These are phyloP conservation scores for Eleginops maclovinus DNA, from an alignment of 2,113 vertebrate genomes.

Conservation along the genomic window DNA sequence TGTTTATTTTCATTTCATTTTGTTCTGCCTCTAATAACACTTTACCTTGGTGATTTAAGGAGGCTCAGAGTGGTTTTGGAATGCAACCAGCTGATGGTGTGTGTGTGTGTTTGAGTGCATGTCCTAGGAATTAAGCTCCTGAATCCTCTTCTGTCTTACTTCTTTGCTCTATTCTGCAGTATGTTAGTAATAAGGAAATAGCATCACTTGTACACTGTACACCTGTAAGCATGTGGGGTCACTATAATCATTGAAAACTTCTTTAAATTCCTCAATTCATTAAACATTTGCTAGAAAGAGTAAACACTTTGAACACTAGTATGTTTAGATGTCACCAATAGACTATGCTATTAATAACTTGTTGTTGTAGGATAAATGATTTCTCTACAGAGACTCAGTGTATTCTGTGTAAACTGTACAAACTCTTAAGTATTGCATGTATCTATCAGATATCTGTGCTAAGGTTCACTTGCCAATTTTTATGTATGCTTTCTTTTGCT, in stretches of 20 bases:
- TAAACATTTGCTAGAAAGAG: not conserved
- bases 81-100: constrained; percentile 60
- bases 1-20: constrained; percentile 82
- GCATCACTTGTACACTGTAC: constrained; percentile 11
- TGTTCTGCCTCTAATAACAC: constrained; percentile 77
- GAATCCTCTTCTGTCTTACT: constrained; percentile 14
- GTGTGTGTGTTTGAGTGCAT: not conserved
- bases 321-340: not conserved
- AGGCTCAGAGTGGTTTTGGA: constrained; percentile 72
- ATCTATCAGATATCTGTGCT: no score
- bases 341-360: not conserved
- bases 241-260: not conserved
- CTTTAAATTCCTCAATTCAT: not conserved
- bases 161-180: constrained; percentile 2
- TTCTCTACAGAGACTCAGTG: not conserved
- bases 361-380: not conserved
- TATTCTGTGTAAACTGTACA: not conserved
- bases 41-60: constrained; percentile 79
- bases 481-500: no score
- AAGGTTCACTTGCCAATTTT: not conserved
- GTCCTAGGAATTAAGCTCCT: not conserved
- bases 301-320: not conserved
- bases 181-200: constrained; percentile 13
- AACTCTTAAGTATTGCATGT: no score
- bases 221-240: constrained; percentile 30